These are phyloP conservation scores for Mesocentrotus franciscanus DNA, from an alignment of 53 echinoderm and acorn worm genomes.

Conservation along the genomic window DNA sequence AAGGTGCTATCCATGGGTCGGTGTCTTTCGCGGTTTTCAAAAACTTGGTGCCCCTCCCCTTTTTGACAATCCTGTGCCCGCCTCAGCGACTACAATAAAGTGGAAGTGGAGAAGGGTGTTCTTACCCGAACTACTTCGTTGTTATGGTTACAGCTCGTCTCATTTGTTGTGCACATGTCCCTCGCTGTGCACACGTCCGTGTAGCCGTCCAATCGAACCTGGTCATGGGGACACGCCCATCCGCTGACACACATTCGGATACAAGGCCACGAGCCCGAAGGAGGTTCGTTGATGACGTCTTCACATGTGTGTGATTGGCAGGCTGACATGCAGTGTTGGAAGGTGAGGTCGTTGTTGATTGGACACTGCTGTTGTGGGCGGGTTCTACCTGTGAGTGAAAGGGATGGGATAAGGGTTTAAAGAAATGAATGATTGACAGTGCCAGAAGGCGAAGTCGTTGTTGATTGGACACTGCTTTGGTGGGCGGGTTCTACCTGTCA, in stretches of 20 bases:
- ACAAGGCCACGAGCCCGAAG: slow-evolving; percentile 55
- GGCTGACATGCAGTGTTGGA: slow-evolving; percentile 32
- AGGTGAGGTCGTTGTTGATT: slow-evolving; percentile 10
- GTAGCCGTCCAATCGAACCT: slow-evolving; percentile 40
- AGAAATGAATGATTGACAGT: slow-evolving; percentile 17
- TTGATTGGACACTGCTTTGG: slow-evolving; percentile 30
- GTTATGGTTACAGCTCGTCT: slow-evolving; percentile 26
- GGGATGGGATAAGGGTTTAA: background rate
- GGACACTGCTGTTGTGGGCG: slow-evolving; percentile 47
- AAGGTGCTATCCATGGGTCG: too few relatives aligned
- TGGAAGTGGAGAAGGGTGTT: background rate
- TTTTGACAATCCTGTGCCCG: too few relatives aligned
- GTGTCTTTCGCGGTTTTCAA: too few relatives aligned
- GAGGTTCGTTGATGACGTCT: slow-evolving; percentile 56
- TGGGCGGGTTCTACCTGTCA: slow-evolving; percentile 28
- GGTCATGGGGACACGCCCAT: slow-evolving; percentile 59
- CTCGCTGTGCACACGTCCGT: slow-evolving; percentile 30
- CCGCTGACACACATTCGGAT: slow-evolving; percentile 61
- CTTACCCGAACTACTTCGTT: slow-evolving; percentile 59
- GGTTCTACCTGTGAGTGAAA: slow-evolving; percentile 21
- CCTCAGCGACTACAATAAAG: too few relatives aligned
- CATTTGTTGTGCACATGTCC: slow-evolving; percentile 17
- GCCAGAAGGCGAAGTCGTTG: background rate
- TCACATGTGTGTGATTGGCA: slow-evolving; percentile 52
- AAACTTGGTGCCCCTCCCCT: too few relatives aligned